These are phyloP conservation scores for Pantala flavescens DNA, from an alignment of 1,140 invertebrate genomes.

Conservation along the genomic window DNA sequence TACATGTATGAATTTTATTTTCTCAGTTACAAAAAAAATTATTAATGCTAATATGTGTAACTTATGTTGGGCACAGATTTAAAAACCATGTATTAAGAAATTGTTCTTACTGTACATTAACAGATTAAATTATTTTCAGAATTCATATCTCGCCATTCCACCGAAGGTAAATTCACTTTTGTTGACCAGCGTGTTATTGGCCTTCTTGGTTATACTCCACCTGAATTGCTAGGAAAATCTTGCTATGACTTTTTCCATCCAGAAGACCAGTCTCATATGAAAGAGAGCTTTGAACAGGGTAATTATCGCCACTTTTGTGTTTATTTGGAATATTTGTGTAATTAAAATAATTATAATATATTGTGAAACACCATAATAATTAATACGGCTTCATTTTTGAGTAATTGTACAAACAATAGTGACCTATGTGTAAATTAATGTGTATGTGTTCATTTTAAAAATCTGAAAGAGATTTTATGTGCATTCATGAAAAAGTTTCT, in stretches of 20 bases:
- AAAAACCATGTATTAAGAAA: too few relatives aligned
- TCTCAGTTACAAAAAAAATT: too few relatives aligned
- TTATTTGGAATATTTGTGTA: slow-evolving; percentile 16
- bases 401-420: too few relatives aligned
- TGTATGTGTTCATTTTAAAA: too few relatives aligned
- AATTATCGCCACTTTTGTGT: slow-evolving; percentile 19
- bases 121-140: slow-evolving; percentile 41
- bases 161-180: slow-evolving; percentile 97
- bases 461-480: too few relatives aligned
- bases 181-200: slow-evolving; percentile 90
- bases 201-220: slow-evolving; percentile 84
- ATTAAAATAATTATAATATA: slow-evolving; percentile 18
- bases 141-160: slow-evolving; percentile 88
- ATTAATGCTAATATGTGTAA: too few relatives aligned
- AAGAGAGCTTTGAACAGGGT: slow-evolving; percentile 97
- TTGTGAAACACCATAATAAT: background rate
- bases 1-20: too few relatives aligned
- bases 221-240: slow-evolving; percentile 86
- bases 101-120: too few relatives aligned
- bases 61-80: too few relatives aligned
- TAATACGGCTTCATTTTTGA: too few relatives aligned
- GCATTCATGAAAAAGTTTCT: too few relatives aligned
- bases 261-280: slow-evolving; percentile 92
- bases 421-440: too few relatives aligned
- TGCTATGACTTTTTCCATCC: slow-evolving; percentile 96